A percentile compares a stretch with the other conserved stretches of the same genome.
phyloP scores from a whole-genome alignment of 2,113 vertebrate genomes.

The Morone saxatilis region DNA sequence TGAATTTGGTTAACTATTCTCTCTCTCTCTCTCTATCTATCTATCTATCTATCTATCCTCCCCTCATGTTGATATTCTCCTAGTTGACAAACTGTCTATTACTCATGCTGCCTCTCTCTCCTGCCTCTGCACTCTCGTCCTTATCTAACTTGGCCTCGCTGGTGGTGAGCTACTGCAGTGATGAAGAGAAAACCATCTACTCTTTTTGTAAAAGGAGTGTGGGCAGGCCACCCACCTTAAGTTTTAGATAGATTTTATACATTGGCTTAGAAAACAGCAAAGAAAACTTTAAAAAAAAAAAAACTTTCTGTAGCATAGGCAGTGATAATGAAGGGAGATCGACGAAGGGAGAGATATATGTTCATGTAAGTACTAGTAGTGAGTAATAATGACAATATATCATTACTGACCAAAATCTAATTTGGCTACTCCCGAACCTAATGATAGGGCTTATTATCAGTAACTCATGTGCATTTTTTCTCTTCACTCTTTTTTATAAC shows the following conservation, averaged over 20 bases:
- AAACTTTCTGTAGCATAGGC: conserved; percentile 30
- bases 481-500: not conserved
- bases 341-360: not conserved
- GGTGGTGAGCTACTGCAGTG: conserved; percentile 42
- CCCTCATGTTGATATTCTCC: conserved; percentile 12
- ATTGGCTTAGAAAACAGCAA: conserved; percentile 41
- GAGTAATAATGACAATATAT: not conserved
- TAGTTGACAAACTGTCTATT: conserved; percentile 37
- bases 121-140: conserved; percentile 69
- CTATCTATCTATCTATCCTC: conserved; percentile 16
- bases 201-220: conserved; percentile 63
- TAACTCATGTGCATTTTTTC: not conserved
- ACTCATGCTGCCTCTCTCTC: conserved; percentile 63
- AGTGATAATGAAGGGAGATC: conserved; percentile 10
- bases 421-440: not conserved
- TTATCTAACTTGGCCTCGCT: conserved; percentile 69
- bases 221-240: conserved; percentile 69
- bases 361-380: not conserved
- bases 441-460: not conserved
- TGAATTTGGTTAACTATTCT: not conserved
- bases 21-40: not conserved
- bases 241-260: conserved; percentile 64
- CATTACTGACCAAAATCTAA: not conserved
- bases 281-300: conserved; percentile 13
- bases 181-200: conserved; percentile 70